A percentile compares a stretch with the other conserved stretches of the same genome.
phyloP scores from a whole-genome alignment of 2,797 vertebrate species.

The Hyperoplus immaculatus region DNA sequence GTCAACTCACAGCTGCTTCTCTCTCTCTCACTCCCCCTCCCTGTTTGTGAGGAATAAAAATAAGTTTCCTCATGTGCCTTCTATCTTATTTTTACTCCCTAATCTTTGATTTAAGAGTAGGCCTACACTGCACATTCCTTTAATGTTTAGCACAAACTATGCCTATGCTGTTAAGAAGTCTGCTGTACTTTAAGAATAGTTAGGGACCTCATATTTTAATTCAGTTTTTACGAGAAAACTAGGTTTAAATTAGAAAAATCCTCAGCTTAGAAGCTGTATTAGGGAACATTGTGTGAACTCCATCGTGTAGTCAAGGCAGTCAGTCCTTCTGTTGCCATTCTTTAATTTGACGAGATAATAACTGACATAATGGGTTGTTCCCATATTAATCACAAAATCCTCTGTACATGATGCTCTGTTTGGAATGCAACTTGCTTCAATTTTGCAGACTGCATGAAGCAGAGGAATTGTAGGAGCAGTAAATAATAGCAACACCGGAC shows the following conservation, averaged over 20 bases:
- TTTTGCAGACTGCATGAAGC: neutral
- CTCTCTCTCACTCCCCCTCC: constrained; percentile 29
- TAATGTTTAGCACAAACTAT: constrained; percentile 60
- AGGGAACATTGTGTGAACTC: neutral
- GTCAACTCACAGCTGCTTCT: constrained; percentile 70
- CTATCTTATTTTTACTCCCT: constrained; percentile 66
- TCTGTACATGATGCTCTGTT: neutral
- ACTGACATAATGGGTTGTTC: neutral
- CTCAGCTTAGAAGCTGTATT: neutral
- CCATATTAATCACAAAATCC: neutral
- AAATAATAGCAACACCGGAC: constrained; percentile 22
- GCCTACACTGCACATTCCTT: constrained; percentile 46
- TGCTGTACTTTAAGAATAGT: constrained; percentile 28
- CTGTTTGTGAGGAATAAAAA: constrained; percentile 27
- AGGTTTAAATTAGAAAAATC: constrained; percentile 24
- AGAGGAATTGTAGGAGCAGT: neutral
- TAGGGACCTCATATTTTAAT: constrained; percentile 22
- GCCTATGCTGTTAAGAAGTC: constrained; percentile 52
- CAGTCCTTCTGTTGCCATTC: neutral
- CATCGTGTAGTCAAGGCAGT: neutral
- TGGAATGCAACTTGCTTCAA: accelerated
- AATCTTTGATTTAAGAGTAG: constrained; percentile 71
- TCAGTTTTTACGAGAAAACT: constrained; percentile 16
- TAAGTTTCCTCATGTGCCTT: constrained; percentile 51
- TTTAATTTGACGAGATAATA: neutral